Evolutionary conservation across 2,113 vertebrate species (phyloP).

Genomic region (Lophura nycthemera): DNA sequence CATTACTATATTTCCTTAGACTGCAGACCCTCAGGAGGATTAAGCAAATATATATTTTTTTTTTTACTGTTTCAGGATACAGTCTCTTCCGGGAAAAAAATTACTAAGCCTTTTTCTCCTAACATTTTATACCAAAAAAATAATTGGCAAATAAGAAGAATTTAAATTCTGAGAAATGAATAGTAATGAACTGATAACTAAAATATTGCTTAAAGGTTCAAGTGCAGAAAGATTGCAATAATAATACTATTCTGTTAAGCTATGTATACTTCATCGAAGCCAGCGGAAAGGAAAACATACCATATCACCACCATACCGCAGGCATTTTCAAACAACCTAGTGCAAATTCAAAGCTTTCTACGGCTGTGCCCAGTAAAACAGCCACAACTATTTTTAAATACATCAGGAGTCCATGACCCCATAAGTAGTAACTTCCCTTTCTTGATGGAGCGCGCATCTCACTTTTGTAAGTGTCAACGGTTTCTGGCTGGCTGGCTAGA

Average conservation of each 20-base stretch:
- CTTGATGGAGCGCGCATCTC: constrained; percentile 81
- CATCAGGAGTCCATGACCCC: constrained; percentile 84
- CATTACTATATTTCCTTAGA: constrained; percentile 31
- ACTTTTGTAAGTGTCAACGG: constrained; percentile 86
- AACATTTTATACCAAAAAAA: constrained; percentile 58
- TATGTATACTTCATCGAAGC: constrained; percentile 57
- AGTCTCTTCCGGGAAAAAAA: constrained; percentile 55
- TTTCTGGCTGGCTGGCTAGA: constrained; percentile 88
- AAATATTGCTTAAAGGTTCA: constrained; percentile 67
- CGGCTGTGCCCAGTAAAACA: constrained; percentile 81
- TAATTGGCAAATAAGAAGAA: constrained; percentile 56
- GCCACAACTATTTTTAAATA: constrained; percentile 87
- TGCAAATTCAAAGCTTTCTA: constrained; percentile 80
- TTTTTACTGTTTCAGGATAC: not conserved
- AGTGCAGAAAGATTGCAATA: constrained; percentile 40
- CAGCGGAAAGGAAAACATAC: constrained; percentile 70
- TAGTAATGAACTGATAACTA: constrained; percentile 61
- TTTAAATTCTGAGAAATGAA: constrained; percentile 58
- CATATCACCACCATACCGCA: constrained; percentile 85
- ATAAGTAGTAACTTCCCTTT: constrained; percentile 84
- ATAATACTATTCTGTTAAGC: constrained; percentile 51
- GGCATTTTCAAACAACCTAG: constrained; percentile 82
- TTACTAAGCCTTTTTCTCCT: constrained; percentile 19
- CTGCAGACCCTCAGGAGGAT: constrained; percentile 37
- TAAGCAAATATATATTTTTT: not conserved